Base-by-base conservation (phyloP, 2,888 invertebrate species). In the Auanema sp. region DNA sequence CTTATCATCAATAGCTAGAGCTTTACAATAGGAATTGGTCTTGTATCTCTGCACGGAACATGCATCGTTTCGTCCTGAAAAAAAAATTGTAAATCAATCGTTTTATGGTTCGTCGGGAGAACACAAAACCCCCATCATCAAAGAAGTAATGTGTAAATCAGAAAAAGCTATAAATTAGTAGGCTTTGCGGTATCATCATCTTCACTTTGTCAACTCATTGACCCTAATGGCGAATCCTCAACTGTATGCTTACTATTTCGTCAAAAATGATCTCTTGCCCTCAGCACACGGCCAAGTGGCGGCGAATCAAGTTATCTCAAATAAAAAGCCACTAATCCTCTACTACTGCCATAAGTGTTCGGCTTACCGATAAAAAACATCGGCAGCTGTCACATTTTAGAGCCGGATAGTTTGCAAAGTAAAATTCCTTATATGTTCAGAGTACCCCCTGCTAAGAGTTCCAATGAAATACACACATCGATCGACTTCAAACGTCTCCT, bases 21-120 rank as follows among this genome's bases (percentile, higher is more conserved):
- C 76, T 59, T 81, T 81, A 8, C 76, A 76, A 60, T 81, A 74
- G 2, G 79, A 73, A 57, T 79, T 71, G 24, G 78, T 79, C 18
- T 68, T 66, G n/a, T 66, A 62, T n/a, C 73, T 59, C 23, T 68
- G 75, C 23, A 71, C 72, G 6, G 69, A 68, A 57, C 79, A 79
- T 21, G 59, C 65, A 21, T 69, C 68, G 33, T 74, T 63, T 25
- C 71, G 66, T 52, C 76, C 79, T 79, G 72, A 75, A 78, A 53
- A 24, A 50, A 12, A 16, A 23, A 2, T 16, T 41, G 21, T 43
- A 43, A 33, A 33, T 33, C 33, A 33, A 33, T 33, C 33, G 3
- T 33, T 33, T 33, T 33, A 33, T 33, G 33, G 33, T 33, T 5
- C 8, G 33, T 33, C 33, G 33, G 33, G 33, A 33, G 33, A 33